Evolutionary conservation across 1,140 invertebrate species (phyloP).

Genomic region (Lethocerus indicus): DNA sequence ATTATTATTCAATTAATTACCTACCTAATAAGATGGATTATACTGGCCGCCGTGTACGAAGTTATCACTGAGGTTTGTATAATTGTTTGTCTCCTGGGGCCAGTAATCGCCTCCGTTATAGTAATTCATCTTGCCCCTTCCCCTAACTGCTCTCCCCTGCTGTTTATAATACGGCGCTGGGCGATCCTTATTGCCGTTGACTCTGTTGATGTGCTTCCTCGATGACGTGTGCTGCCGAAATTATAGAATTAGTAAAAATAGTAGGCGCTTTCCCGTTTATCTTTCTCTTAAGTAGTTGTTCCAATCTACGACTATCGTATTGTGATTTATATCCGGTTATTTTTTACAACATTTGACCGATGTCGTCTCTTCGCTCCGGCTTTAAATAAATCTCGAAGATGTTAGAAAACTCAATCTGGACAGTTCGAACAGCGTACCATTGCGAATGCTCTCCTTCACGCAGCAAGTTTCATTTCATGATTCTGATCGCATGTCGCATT

Average conservation of each 20-base stretch:
- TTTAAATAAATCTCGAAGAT: background rate
- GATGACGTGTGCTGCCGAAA: conserved; percentile 14
- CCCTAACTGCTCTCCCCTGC: background rate
- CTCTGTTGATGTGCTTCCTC: conserved; percentile 12
- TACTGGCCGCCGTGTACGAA: conserved; percentile 2
- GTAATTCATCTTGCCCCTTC: background rate
- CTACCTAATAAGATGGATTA: background rate
- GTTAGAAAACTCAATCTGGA: background rate
- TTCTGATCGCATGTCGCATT: no score
- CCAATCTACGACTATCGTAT: background rate
- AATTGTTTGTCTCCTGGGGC: background rate
- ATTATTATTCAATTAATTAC: background rate
- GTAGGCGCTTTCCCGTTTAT: background rate
- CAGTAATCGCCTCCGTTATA: background rate
- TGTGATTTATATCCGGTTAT: background rate
- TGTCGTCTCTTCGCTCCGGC: background rate
- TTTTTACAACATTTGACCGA: background rate
- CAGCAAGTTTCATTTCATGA: no score
- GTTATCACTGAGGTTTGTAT: background rate
- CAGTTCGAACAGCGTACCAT: no score
- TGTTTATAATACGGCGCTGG: background rate
- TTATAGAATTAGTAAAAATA: background rate
- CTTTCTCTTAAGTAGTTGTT: background rate
- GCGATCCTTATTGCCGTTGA: conserved; percentile 7
- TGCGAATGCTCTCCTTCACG: no score